Evolutionary conservation across 2,797 vertebrate genomes (phyloP), one percentile per base, ranked within the genome.

Genomic region (Gymnoscopelus braueri): DNA sequence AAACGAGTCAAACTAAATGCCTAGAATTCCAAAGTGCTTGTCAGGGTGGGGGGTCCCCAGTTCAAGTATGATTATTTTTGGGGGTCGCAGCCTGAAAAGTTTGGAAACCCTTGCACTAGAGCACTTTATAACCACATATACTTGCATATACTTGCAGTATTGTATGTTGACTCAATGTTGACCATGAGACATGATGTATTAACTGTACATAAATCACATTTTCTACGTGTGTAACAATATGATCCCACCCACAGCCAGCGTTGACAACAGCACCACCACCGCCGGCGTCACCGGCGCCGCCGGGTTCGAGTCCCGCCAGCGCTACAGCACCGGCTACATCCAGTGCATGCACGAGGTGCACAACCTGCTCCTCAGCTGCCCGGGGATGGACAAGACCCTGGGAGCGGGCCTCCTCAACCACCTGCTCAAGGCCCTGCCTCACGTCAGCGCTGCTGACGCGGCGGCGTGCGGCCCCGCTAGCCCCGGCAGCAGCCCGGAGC

Each of bases 281-380:
- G 63, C 55, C 44, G 79, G 58, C 58, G 47, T 69, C 62, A 77
- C 10, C 19, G 66, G 60, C 44, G 78, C 61, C 58, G 47, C 71
- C 60, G 78, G 74, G 9, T 84, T 88, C 53, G 88, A 90, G 60
- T 85, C 85, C 39, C 85, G 79, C 14, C 86, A 90, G 67, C 83
- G 88, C 26, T 90, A 87, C 77, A 84, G 88, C 50, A 87, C 77
- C 11, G 88, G 88, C 35, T 90, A 90, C 66, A 90, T 90, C 57
- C 88, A 90, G 60, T 90, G 88, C 79, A 90, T 90, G 85, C 88
- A 90, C 1, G 88, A 90, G 79, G 88, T 90, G 19, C 88, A 90
- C 70, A 90, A 90, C 67, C 77, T 90, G 54, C 85, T 90, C 5
- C 71, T 88, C 26, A 88, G 72, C 78, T 90, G 85, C 75, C 79